Evolutionary conservation across 2,888 invertebrate genomes (phyloP).

Genomic region (Cantharis rustica): DNA sequence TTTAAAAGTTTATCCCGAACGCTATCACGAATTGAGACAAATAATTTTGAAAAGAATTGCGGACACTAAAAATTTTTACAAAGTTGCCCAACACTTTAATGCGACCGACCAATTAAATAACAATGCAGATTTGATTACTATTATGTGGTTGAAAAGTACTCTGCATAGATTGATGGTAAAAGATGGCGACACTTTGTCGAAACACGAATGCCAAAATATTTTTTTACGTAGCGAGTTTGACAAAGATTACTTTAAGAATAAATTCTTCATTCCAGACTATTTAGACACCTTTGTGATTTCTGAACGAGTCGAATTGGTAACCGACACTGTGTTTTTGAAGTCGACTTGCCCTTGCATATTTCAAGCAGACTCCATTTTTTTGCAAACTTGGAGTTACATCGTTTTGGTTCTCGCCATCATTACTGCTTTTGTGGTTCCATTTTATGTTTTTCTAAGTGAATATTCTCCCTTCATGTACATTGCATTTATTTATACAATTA

Average conservation of each 20-base stretch:
- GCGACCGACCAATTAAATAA: background rate
- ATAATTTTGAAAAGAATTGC: background rate
- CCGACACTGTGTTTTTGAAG: constrained; percentile 31
- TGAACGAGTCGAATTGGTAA: constrained; percentile 25
- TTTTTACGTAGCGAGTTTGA: constrained; percentile 28
- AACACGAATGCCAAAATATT: constrained; percentile 31
- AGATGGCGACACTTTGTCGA: constrained; percentile 13
- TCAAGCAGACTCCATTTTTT: constrained; percentile 24
- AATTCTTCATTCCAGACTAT: constrained; percentile 25
- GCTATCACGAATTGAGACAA: background rate
- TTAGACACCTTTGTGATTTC: constrained; percentile 31
- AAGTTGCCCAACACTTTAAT: background rate
- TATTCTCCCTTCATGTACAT: background rate
- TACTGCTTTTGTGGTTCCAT: constrained; percentile 14
- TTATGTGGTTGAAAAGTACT: constrained; percentile 32
- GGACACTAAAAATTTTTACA: background rate
- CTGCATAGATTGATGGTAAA: constrained; percentile 32
- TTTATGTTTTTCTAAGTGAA: constrained; percentile 22
- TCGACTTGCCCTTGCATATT: constrained; percentile 32
- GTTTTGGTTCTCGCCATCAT: constrained; percentile 15
- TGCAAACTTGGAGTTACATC: constrained; percentile 16
- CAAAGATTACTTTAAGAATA: constrained; percentile 11
- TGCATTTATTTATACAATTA: constrained; percentile 8
- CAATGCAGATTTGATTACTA: constrained; percentile 15
- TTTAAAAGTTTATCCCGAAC: constrained; percentile 6